phyloP scores from a whole-genome alignment of 2,113 vertebrate species.

The Scopus umbretta region DNA sequence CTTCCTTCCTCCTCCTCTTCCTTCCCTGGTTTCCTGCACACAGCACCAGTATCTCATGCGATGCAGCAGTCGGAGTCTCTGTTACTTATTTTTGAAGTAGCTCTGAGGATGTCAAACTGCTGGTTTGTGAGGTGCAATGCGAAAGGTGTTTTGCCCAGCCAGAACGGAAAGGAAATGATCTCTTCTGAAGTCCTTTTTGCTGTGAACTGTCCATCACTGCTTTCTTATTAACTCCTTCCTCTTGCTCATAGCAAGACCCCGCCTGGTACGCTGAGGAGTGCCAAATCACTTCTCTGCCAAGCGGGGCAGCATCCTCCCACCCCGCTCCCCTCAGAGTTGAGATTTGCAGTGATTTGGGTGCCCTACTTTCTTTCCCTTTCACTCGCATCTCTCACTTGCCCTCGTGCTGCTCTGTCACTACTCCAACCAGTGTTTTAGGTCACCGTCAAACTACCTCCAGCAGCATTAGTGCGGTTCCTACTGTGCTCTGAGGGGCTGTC shows the following conservation, averaged over 20 bases:
- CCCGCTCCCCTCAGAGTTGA: neutral
- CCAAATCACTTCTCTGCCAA: neutral
- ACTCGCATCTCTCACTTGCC: neutral
- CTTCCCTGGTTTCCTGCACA: neutral
- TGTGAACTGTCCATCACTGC: neutral
- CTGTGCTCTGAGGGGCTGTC: neutral
- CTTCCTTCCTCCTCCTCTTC: neutral
- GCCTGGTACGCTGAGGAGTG: neutral
- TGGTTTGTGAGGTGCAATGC: neutral
- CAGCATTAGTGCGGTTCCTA: neutral
- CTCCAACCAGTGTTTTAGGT: neutral
- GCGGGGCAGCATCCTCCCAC: neutral
- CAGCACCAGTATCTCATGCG: neutral
- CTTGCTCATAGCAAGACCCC: neutral
- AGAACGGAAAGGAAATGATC: constrained; percentile 29
- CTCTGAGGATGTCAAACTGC: neutral
- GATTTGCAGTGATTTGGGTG: constrained; percentile 3
- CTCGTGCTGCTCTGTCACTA: neutral
- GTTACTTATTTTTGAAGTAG: neutral
- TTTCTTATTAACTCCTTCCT: neutral
- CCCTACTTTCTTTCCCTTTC: neutral
- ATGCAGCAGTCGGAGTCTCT: neutral
- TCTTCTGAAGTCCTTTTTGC: constrained; percentile 5
- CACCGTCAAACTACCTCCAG: neutral
- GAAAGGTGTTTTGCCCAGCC: neutral